These are phyloP conservation scores for Neosalanx taihuensis DNA, from an alignment of 2,797 vertebrate genomes.

Conservation along the genomic window DNA sequence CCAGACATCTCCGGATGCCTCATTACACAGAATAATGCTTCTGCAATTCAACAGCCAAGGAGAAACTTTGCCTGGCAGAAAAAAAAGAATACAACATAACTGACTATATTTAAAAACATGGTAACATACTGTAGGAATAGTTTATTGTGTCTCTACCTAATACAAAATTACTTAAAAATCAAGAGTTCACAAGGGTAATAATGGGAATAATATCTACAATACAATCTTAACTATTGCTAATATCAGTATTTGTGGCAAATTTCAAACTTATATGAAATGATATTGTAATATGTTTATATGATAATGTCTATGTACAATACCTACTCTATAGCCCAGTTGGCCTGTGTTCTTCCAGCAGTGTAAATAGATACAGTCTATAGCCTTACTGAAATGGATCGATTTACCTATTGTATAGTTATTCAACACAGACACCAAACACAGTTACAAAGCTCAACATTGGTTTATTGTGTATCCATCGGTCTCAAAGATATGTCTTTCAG, in stretches of 20 bases:
- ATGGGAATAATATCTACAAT: background rate
- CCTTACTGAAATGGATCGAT: slow-evolving; percentile 1
- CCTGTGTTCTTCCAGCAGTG: background rate
- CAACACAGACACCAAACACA: background rate
- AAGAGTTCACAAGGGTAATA: too few species aligned
- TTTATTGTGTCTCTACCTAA: background rate
- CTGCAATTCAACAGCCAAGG: background rate
- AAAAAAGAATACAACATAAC: background rate
- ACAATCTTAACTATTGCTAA: background rate
- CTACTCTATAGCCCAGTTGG: background rate
- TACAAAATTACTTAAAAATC: background rate
- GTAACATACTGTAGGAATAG: too few species aligned
- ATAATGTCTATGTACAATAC: background rate
- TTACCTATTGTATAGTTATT: slow-evolving; percentile 1
- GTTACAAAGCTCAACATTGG: background rate
- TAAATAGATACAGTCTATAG: background rate
- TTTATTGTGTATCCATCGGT: background rate
- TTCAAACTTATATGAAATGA: background rate
- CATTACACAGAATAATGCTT: background rate
- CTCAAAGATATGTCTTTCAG: too few species aligned
- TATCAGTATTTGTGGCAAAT: background rate
- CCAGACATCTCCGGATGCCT: slow-evolving; percentile 5
- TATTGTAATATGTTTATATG: background rate
- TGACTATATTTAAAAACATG: background rate
- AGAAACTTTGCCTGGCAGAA: too few species aligned